These are phyloP conservation scores for Oligia latruncula DNA, from an alignment of 2,888 invertebrate genomes.

Conservation along the genomic window DNA sequence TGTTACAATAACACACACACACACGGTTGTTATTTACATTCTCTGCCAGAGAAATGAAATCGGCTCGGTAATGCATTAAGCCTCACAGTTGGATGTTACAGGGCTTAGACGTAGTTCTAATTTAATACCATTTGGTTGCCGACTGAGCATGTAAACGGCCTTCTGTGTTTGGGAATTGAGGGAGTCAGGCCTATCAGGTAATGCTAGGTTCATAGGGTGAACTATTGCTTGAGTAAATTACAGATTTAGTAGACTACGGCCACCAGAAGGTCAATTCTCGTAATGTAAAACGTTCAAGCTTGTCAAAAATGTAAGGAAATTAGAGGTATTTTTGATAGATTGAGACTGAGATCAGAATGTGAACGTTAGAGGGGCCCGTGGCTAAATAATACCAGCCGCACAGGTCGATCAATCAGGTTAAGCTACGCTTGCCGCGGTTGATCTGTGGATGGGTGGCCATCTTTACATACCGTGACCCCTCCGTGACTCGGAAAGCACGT, in stretches of 20 bases:
- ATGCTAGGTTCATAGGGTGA: not conserved
- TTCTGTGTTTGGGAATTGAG: slow-evolving; percentile 4
- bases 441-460: no score
- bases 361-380: no score
- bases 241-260: not conserved
- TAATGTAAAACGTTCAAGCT: no score
- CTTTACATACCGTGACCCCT: no score
- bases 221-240: not conserved
- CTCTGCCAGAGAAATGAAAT: slow-evolving; percentile 5
- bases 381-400: no score
- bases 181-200: not conserved
- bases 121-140: slow-evolving; percentile 40
- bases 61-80: slow-evolving; percentile 34
- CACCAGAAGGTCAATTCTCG: not conserved
- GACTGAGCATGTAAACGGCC: not conserved
- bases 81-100: slow-evolving; percentile 12
- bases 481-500: no score
- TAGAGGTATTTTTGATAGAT: no score
- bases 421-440: no score
- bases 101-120: slow-evolving; percentile 27
- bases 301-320: no score
- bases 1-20: not conserved
- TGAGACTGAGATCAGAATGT: no score
- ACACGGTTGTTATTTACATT: slow-evolving; percentile 9
- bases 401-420: no score